Percentiles rank a stretch among this genome's conserved stretches.
These are phyloP conservation scores for Ammodytes dubius DNA, from an alignment of 2,113 vertebrate species.

Conservation along the genomic window DNA sequence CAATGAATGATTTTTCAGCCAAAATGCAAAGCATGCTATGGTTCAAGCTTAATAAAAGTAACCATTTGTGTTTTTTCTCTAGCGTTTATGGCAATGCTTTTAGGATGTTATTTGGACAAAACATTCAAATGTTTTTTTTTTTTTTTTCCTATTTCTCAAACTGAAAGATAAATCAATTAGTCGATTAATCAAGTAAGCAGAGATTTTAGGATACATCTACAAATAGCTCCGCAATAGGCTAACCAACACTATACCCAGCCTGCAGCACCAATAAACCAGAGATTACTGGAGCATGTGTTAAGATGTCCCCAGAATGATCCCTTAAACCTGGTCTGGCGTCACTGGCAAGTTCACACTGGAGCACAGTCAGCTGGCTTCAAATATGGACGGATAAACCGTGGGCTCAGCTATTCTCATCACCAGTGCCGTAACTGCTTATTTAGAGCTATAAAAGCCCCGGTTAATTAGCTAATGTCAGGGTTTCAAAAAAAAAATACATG, in stretches of 20 bases:
- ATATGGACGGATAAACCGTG: conserved; percentile 39
- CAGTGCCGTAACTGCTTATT: conserved; percentile 22
- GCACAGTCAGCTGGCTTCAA: conserved; percentile 40
- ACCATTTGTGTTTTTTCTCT: too few relatives aligned
- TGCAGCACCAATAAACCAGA: conserved; percentile 48
- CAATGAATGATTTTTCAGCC: too few relatives aligned
- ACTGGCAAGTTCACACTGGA: conserved; percentile 15
- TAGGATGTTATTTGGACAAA: not conserved
- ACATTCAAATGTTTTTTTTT: not conserved
- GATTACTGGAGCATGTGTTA: conserved; percentile 61
- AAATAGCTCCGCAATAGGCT: conserved; percentile 35
- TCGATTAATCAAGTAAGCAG: not conserved
- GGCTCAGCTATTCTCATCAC: conserved; percentile 45
- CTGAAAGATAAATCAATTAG: not conserved
- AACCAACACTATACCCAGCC: conserved; percentile 44
- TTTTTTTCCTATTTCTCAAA: not conserved
- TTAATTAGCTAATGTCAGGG: conserved; percentile 39
- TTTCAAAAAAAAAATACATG: conserved; percentile 8
- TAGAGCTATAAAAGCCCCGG: conserved; percentile 6
- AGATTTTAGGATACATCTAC: conserved; percentile 27
- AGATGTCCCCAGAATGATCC: conserved; percentile 63
- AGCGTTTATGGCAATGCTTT: too few relatives aligned
- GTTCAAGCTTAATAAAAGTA: too few relatives aligned
- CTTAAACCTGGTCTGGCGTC: conserved; percentile 59
- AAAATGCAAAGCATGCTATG: too few relatives aligned